A percentile compares a stretch with the other conserved stretches of the same genome.
Evolutionary conservation across 2,113 vertebrate genomes (phyloP).

Genomic region (Nibea albiflora): DNA sequence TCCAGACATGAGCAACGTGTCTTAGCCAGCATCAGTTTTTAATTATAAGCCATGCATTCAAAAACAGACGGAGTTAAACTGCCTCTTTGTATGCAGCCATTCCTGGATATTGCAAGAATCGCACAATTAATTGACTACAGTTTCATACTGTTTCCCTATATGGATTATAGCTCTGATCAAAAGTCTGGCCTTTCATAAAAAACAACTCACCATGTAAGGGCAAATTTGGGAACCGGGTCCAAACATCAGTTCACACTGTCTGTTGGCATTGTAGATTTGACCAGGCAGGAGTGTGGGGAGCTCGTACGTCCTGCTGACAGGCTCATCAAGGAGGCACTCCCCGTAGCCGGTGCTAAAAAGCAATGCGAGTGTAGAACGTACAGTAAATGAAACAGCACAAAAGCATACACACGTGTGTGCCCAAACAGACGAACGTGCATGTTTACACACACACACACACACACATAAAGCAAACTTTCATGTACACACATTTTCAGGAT

Average conservation of each 20-base stretch:
- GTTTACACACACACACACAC: constrained; percentile 4
- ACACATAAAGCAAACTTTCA: neutral
- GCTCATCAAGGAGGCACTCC: constrained; percentile 96
- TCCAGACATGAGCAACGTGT: constrained; percentile 20
- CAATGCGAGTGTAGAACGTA: neutral
- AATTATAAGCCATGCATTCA: constrained; percentile 12
- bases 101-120: neutral
- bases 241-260: constrained; percentile 96
- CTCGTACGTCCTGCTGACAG: constrained; percentile 87
- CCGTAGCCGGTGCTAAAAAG: constrained; percentile 92
- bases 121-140: neutral
- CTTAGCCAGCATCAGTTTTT: constrained; percentile 9
- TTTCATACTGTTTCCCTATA: neutral
- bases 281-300: constrained; percentile 92
- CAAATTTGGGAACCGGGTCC: constrained; percentile 95
- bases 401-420: neutral
- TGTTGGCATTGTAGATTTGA: constrained; percentile 92
- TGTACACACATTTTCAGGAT: constrained; percentile 17
- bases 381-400: constrained; percentile 13
- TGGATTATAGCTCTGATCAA: neutral
- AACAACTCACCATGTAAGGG: constrained; percentile 91
- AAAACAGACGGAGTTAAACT: neutral
- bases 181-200: constrained; percentile 1
- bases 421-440: constrained; percentile 11
- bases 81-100: neutral